A percentile compares a stretch with the other conserved stretches of the same genome.
Conservation (phyloP, 2,888 invertebrate species). For the Candidula unifasciata region DNA sequence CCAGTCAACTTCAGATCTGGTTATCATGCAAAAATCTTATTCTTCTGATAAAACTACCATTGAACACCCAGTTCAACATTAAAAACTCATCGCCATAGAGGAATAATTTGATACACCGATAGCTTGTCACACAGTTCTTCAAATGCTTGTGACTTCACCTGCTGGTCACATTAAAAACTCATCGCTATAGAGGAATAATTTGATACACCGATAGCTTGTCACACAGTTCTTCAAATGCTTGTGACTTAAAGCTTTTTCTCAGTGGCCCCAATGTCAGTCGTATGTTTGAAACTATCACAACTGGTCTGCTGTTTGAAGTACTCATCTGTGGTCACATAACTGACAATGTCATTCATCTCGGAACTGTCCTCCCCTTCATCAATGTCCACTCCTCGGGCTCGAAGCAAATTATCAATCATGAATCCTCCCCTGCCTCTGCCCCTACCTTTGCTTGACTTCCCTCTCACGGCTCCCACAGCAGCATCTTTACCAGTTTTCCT, state of each 20-base stretch:
- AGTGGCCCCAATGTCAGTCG: not conserved
- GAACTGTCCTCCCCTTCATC: constrained; percentile 60
- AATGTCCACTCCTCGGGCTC: constrained; percentile 18
- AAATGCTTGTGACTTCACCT: not conserved
- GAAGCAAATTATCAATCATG: constrained; percentile 64
- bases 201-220: not conserved
- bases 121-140: not conserved
- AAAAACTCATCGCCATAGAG: not conserved
- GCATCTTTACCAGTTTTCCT: constrained; percentile 40
- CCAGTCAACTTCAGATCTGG: no score
- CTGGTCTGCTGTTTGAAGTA: constrained; percentile 59
- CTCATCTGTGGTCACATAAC: constrained; percentile 66
- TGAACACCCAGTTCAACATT: not conserved
- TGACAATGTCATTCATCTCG: constrained; percentile 69
- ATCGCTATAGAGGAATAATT: not conserved
- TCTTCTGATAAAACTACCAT: no score
- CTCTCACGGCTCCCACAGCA: not conserved
- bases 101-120: not conserved
- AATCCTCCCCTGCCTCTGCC: constrained; percentile 59
- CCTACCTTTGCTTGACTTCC: constrained; percentile 33
- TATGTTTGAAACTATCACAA: constrained; percentile 27
- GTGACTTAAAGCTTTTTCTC: not conserved
- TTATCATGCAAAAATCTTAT: no score
- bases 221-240: not conserved
- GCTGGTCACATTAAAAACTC: not conserved